Base-by-base conservation (phyloP, 2,113 vertebrate genomes). In the Colinus virginianus region DNA sequence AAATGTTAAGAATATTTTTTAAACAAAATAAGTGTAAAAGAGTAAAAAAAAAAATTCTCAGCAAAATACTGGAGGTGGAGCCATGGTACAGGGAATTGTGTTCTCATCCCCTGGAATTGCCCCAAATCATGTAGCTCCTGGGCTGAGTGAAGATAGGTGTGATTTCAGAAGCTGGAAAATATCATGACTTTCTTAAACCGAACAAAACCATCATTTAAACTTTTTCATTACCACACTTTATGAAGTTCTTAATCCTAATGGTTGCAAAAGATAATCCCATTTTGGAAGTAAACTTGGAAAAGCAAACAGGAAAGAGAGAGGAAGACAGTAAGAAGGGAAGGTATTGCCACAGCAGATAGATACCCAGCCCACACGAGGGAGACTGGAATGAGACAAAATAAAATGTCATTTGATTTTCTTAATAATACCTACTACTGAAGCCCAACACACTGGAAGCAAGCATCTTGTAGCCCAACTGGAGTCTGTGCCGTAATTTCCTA, bases 41-140 rank as follows among this genome's bases (percentile, higher is more conserved):
- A 61, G 72, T 32, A 48, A 78, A 81, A 78, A 81, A 84, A 36
- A 83, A 93, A 90, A 90, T 95, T 92, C 68, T 94, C 23, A 85
- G 30, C 20, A 74, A 91, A 90, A 96, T 90, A 87, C 90, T 94
- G 92, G 87, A 96, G 94, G 90, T 96, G 95, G 94, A 96, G 95
- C 92, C 94, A 84, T 96, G 95, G 74, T 92, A 94, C 90, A 95
- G 69, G 80, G 79, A 95, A 94, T 78, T 90, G 84, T 72, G 58
- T 64, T 81, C 66, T 93, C 19, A 26, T 76, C 3, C 11, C 59
- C 66, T 92, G 53, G 66, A 88, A 71, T 78, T 64, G 13, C 23
- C 76, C 61, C 75, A 82, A 18, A 95, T 55, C 82, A 42, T 2
- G 2, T 55, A 79, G 45, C 10, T 90, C 38, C 13, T 48, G 61